Evolutionary conservation across 2,797 vertebrate species (phyloP).

Genomic region (Mus minutoides): DNA sequence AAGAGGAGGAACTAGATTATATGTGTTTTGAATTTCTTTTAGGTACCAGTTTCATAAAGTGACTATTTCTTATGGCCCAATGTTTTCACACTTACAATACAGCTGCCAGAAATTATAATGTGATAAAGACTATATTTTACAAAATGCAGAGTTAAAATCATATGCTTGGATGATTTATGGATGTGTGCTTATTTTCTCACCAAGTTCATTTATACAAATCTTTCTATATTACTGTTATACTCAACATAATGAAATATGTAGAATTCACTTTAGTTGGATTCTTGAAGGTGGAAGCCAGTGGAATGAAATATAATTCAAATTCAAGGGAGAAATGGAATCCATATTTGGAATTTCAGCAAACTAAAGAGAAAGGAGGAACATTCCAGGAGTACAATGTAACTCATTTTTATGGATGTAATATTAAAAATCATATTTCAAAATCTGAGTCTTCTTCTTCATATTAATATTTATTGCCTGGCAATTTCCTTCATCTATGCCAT

Average conservation of each 20-base stretch:
- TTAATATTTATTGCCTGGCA: conserved; percentile 73
- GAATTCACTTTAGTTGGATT: conserved; percentile 23
- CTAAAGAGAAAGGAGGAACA: conserved; percentile 57
- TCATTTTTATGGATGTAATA: conserved; percentile 77
- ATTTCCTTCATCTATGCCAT: conserved; percentile 60
- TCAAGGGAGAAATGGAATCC: conserved; percentile 77
- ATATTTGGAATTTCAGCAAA: conserved; percentile 78
- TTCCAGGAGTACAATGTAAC: conserved; percentile 68
- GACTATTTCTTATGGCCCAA: conserved; percentile 16
- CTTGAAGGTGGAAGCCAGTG: conserved; percentile 36
- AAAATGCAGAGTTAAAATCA: conserved; percentile 27
- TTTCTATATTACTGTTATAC: conserved; percentile 29
- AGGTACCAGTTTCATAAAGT: neutral
- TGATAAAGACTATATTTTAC: neutral
- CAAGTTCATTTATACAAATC: conserved; percentile 46
- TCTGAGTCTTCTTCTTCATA: conserved; percentile 54
- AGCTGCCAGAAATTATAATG: conserved; percentile 43
- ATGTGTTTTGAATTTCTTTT: conserved; percentile 42
- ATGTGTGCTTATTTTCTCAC: neutral
- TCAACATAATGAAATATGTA: conserved; percentile 27
- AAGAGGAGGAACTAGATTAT: neutral
- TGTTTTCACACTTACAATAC: conserved; percentile 39
- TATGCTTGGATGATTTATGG: conserved; percentile 44
- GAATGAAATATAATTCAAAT: conserved; percentile 76
- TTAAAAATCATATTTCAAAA: conserved; percentile 80